Evolutionary conservation across 2,113 vertebrate genomes (phyloP).

Genomic region (Pithys albifrons): DNA sequence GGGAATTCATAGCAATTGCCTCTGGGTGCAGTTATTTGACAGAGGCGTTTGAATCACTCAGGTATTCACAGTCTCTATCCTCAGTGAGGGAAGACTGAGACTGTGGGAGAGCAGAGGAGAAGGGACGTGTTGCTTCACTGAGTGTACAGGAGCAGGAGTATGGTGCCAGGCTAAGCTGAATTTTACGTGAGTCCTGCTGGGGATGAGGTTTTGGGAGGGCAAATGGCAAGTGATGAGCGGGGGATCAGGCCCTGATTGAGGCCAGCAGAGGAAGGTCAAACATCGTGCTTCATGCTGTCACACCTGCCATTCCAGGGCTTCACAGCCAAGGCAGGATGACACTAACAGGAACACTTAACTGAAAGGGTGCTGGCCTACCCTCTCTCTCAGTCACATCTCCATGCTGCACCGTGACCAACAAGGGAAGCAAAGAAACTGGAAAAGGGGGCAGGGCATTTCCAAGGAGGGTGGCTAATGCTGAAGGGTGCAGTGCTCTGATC

Average conservation of each 20-base stretch:
- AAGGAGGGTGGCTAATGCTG: neutral
- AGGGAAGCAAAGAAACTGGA: neutral
- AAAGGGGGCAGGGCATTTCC: neutral
- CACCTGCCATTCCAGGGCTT: neutral
- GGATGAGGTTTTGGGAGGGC: neutral
- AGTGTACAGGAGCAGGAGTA: neutral
- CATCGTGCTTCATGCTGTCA: neutral
- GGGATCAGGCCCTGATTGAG: neutral
- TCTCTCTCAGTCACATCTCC: neutral
- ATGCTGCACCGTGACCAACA: neutral
- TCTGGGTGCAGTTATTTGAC: neutral
- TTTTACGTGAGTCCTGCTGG: neutral
- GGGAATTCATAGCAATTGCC: neutral
- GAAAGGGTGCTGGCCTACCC: neutral
- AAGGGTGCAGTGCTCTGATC: neutral
- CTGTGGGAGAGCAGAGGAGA: neutral
- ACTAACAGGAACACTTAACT: neutral
- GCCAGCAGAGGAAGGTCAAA: neutral
- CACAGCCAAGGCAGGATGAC: neutral
- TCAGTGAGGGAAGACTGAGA: neutral
- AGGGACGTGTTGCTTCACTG: neutral
- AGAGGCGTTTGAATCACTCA: neutral
- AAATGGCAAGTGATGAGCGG: neutral
- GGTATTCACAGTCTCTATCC: neutral
- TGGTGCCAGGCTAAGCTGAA: neutral